Evolutionary conservation across 2,888 invertebrate species (phyloP).

Genomic region (Archips xylosteana): DNA sequence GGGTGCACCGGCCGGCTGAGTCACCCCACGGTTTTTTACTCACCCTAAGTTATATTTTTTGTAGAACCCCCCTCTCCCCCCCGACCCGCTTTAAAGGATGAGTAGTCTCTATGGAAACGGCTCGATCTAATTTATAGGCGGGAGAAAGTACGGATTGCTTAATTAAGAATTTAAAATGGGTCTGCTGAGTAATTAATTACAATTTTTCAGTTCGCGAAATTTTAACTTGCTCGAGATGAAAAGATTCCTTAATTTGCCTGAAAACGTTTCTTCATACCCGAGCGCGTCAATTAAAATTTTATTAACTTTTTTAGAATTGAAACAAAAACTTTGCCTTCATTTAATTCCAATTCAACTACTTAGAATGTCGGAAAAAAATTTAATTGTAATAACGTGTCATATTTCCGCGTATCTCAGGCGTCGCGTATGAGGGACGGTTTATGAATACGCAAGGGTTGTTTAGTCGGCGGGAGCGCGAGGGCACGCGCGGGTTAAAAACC

Average conservation of each 20-base stretch:
- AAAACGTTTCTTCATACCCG: constrained; percentile 31
- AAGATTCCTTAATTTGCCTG: constrained; percentile 42
- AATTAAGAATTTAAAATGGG: constrained; percentile 85
- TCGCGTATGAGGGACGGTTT: constrained; percentile 63
- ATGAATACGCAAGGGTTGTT: constrained; percentile 82
- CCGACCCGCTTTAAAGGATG: constrained; percentile 85
- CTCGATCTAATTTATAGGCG: constrained; percentile 86
- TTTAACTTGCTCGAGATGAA: constrained; percentile 36
- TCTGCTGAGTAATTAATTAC: constrained; percentile 83
- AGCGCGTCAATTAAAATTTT: constrained; percentile 44
- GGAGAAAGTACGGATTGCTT: constrained; percentile 85
- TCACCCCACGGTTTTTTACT: constrained; percentile 86
- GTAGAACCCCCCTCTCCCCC: constrained; percentile 75
- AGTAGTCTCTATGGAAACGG: constrained; percentile 86
- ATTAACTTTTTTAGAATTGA: constrained; percentile 60
- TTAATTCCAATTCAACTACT: constrained; percentile 7
- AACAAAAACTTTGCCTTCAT: constrained; percentile 26
- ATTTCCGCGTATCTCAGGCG: constrained; percentile 37
- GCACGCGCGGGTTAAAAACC: constrained; percentile 76
- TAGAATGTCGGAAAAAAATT: constrained; percentile 4
- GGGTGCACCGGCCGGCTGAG: constrained; percentile 86
- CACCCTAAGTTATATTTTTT: constrained; percentile 87
- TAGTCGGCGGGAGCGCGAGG: constrained; percentile 62
- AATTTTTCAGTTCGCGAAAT: constrained; percentile 52
- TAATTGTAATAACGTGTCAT: constrained; percentile 25